phyloP scores from a whole-genome alignment of 2,113 vertebrate species.

The Natator depressus region DNA sequence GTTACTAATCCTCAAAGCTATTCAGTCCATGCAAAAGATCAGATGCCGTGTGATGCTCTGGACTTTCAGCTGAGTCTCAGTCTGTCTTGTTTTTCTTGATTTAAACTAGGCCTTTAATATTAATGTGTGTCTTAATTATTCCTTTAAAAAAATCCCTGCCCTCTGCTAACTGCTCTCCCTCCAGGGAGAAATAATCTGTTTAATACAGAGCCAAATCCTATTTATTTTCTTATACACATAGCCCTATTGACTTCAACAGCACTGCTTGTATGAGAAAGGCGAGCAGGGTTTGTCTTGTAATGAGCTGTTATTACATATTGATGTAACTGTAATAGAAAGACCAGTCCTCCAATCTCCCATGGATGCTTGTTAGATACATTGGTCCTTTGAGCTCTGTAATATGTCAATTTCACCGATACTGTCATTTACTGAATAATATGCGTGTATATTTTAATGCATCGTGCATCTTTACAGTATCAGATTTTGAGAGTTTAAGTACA shows the following conservation, averaged over 20 bases:
- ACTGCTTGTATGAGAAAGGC: neutral
- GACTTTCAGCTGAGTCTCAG: neutral
- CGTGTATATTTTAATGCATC: slow-evolving; percentile 35
- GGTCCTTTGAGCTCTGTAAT: neutral
- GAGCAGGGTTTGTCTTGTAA: slow-evolving; percentile 20
- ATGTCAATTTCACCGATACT: neutral
- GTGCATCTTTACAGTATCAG: neutral
- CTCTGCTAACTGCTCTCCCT: neutral
- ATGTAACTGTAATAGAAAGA: neutral
- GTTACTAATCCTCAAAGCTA: neutral
- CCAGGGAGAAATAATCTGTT: neutral
- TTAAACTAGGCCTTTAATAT: slow-evolving; percentile 15
- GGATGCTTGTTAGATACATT: neutral
- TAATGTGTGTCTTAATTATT: neutral
- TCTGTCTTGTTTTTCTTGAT: slow-evolving; percentile 7
- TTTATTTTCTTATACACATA: slow-evolving; percentile 15
- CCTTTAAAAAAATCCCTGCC: slow-evolving; percentile 26
- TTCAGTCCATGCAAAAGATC: neutral
- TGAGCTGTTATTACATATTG: neutral
- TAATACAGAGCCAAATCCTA: slow-evolving; percentile 4
- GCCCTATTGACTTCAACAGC: slow-evolving; percentile 1
- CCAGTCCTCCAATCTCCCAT: neutral
- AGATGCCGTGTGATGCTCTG: neutral
- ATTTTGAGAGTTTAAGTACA: slow-evolving; percentile 9
- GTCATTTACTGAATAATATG: slow-evolving; percentile 25